A percentile compares a stretch with the other conserved stretches of the same genome.
phyloP scores from a whole-genome alignment of 1,140 invertebrate species.

The Penaeus japonicus region DNA sequence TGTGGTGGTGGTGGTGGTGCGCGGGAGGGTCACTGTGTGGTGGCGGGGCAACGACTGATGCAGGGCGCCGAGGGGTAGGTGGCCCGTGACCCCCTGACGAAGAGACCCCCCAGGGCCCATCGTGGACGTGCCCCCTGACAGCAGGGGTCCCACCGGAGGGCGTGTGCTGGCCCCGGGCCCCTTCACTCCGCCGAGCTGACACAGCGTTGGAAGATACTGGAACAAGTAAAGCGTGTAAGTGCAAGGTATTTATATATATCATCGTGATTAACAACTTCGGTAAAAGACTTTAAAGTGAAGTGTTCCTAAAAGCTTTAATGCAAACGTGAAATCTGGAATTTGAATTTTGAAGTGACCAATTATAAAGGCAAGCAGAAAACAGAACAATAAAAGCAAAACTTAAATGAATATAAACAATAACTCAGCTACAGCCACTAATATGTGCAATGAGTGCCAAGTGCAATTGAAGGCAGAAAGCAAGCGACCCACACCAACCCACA shows the following conservation, averaged over 20 bases:
- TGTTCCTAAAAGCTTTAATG: not conserved
- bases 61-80: slow-evolving; percentile 56
- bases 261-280: no score
- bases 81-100: slow-evolving; percentile 52
- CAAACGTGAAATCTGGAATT: not conserved
- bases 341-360: not conserved
- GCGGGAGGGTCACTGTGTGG: slow-evolving; percentile 52
- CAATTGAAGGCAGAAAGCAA: not conserved
- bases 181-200: slow-evolving; percentile 58
- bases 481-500: slow-evolving; percentile 24
- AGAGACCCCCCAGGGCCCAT: slow-evolving; percentile 59
- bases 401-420: slow-evolving; percentile 7
- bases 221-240: slow-evolving; percentile 10
- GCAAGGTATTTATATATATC: no score
- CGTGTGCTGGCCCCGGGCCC: slow-evolving; percentile 51
- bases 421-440: slow-evolving; percentile 14
- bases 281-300: not conserved
- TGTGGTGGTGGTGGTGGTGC: slow-evolving; percentile 58
- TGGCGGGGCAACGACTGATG: slow-evolving; percentile 59
- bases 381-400: slow-evolving; percentile 9
- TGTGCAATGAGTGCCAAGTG: not conserved
- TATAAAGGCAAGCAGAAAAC: slow-evolving; percentile 28
- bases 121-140: slow-evolving; percentile 58
- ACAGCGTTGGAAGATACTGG: slow-evolving; percentile 59
- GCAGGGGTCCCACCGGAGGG: slow-evolving; percentile 55